Base-by-base conservation (phyloP, 1,140 invertebrate genomes). In the Pseudomyrmex dendroicus region DNA sequence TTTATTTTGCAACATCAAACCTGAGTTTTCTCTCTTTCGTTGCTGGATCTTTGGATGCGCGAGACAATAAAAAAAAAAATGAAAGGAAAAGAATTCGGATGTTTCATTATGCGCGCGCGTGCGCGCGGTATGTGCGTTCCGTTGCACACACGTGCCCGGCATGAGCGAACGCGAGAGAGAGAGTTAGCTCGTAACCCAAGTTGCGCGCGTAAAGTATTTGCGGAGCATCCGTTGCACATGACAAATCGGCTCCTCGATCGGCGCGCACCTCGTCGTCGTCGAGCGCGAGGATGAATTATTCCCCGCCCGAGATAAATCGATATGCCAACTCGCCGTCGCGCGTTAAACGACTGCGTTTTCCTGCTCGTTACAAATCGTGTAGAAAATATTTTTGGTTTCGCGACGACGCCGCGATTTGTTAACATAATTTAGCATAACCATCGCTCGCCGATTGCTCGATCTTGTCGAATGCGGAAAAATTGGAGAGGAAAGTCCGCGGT, bases 101-200 rank as follows among this genome's bases (percentile, higher is more conserved):
- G 68, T 76, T 88, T 35, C 73, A 87, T 89, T 78, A 86, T 87
- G 57, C 22, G 78, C 78, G 66, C 17, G 59, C 44, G 50, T 48
- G 73, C 62, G 35, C 35, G 13, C 35, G 35, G 5, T 35, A 73
- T 54, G 57, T 61, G 70, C 86, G 50, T 88, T 84, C 77, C 82
- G 73, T 66, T 63, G 84, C 57, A 70, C 73, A 72, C 63, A 54
- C 88, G 76, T 88, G 86, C 50, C n/a, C 72, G 56, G 82, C 84
- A 84, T 88, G 13, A 63, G n/a, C 73, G 74, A 78, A 7, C 35
- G 48, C 17, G 17, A 48, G 84, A 86, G 84, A 86, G 84, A 86
- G 80, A 84, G 35, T 35, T 35, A 7, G 73, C 22, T 56, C 61
- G 83, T 80, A 52, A 46, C 25, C 3, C 56, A 77, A 35, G 56